Base-by-base conservation (phyloP, 2,113 vertebrate genomes). In the Tetrax tetrax region DNA sequence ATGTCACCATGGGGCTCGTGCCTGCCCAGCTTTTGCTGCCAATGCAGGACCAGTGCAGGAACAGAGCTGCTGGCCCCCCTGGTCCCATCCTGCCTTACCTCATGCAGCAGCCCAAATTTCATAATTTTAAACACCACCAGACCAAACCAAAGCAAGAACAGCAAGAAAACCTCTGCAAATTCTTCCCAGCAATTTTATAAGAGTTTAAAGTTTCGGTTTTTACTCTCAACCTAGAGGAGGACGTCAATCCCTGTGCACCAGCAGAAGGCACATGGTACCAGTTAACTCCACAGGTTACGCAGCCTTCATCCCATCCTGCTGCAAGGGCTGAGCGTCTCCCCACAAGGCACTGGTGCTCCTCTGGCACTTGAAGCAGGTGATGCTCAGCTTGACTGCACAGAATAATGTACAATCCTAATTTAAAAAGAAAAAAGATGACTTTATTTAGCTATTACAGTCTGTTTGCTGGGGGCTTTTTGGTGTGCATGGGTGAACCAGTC, bases 261-360 rank as follows among this genome's bases (percentile, higher is more conserved):
- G 59, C 63, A 90, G 89, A 17, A 89, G 38, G 5, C 22, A 22
- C 7, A 12, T 0, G 5, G 20, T 24, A 18, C 16, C 64, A 22
- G 43, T 25, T 41, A 16, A 56, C 19, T 25, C 9, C 37, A 6
- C 21, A 15, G 41, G n/a, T 17, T 25, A 35, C 13, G 14, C 35
- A 71, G 29, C 29, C 24, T 37, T 38, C 48, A 21, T 24, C 54
- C 75, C 8, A 0, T 64, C 74, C 64, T 7, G 5, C 72, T 28
- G 60, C 79, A 66, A 29, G 41, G 60, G 12, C 0, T 22, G 22
- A 69, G 4, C 6, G 63, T 57, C n/a, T 81, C 68, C 68, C 54
- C 23, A 0, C 0, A 8, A 76, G 16, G 27, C 3, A 1, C 38
- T n/a, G 0, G 1, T 45, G n/a, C 22, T 57, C 47, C 13, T 70